Conservation (phyloP, 2,888 invertebrate species). For the Silvanus unidentatus region DNA sequence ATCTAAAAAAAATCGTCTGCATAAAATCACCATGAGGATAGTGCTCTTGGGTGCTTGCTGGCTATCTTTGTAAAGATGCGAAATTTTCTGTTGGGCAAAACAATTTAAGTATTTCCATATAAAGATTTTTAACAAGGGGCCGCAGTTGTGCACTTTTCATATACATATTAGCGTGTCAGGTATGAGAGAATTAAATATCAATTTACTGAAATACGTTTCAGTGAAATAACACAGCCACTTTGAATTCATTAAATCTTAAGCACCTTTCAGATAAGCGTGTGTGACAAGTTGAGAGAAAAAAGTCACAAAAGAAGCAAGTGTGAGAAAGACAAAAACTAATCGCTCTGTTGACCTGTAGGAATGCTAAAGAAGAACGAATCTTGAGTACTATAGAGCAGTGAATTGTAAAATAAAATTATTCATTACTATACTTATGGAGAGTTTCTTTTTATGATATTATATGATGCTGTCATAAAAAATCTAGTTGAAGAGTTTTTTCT, state of each 20-base stretch:
- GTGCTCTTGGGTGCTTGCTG: too few relatives aligned
- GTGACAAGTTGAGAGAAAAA: constrained; percentile 31
- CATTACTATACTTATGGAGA: neutral
- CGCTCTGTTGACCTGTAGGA: constrained; percentile 36
- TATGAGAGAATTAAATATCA: constrained; percentile 38
- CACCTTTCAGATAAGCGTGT: constrained; percentile 33
- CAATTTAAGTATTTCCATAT: too few relatives aligned
- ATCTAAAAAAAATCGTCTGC: too few relatives aligned
- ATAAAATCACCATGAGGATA: too few relatives aligned
- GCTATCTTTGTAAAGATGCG: too few relatives aligned
- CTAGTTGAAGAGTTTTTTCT: too few relatives aligned
- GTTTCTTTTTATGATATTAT: too few relatives aligned
- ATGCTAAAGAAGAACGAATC: constrained; percentile 31
- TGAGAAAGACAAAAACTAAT: constrained; percentile 27
- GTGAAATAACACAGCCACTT: constrained; percentile 35
- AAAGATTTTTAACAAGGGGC: too few relatives aligned
- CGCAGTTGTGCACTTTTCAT: neutral
- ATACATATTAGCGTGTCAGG: constrained; percentile 27
- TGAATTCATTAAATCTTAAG: constrained; percentile 40
- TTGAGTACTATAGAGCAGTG: constrained; percentile 1
- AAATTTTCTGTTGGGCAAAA: too few relatives aligned
- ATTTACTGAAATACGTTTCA: constrained; percentile 38
- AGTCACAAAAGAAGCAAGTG: constrained; percentile 18
- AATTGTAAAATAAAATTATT: neutral
- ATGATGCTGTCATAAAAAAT: too few relatives aligned